These are phyloP conservation scores for Drosophila putrida DNA, from an alignment of 2,888 invertebrate species.

Conservation along the genomic window DNA sequence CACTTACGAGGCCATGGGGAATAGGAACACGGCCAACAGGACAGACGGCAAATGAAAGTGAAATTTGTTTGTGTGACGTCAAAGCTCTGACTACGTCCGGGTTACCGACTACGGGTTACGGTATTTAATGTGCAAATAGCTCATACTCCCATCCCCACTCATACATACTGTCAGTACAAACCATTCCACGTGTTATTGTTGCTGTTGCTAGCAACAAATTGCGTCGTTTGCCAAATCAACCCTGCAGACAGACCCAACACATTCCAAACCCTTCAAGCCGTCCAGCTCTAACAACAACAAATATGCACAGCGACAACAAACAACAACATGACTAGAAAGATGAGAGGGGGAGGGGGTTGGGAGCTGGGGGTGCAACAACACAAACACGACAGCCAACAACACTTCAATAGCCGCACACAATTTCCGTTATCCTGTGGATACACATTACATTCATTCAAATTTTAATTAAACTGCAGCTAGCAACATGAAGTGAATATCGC, in stretches of 20 bases:
- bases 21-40: conserved; percentile 39
- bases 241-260: conserved; percentile 63
- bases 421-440: conserved; percentile 61
- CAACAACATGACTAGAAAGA: conserved; percentile 21
- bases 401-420: conserved; percentile 75
- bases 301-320: conserved; percentile 61
- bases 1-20: conserved; percentile 73
- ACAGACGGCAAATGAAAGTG: conserved; percentile 33
- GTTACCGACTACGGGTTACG: conserved; percentile 71
- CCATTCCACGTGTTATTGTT: conserved; percentile 53
- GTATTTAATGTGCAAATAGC: conserved; percentile 82
- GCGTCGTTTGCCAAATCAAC: conserved; percentile 78
- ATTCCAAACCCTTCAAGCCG: conserved; percentile 22
- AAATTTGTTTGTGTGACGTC: conserved; percentile 53
- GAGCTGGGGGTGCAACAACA: conserved; percentile 28
- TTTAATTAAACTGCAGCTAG: conserved; percentile 72
- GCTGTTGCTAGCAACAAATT: conserved; percentile 68
- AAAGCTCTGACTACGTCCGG: conserved; percentile 34
- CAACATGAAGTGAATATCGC: conserved; percentile 24
- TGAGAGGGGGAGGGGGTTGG: neutral
- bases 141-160: conserved; percentile 47
- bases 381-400: conserved; percentile 45
- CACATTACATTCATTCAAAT: conserved; percentile 41
- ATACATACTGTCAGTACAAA: conserved; percentile 2
- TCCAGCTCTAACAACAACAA: conserved; percentile 47